Evolutionary conservation across 2,888 invertebrate genomes (phyloP).

Genomic region (Endomychus coccineus): DNA sequence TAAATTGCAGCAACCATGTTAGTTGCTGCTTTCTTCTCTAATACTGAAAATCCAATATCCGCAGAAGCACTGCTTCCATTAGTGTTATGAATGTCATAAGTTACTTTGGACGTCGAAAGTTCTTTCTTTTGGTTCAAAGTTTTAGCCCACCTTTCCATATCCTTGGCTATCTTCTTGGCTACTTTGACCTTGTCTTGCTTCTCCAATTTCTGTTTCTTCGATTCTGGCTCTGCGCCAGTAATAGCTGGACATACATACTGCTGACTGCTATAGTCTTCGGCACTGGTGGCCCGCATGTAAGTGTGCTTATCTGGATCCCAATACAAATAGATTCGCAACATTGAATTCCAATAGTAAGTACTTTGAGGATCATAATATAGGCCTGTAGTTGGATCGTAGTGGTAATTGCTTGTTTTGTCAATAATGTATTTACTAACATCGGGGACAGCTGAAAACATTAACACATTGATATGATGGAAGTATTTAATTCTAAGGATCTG

Average conservation of each 20-base stretch:
- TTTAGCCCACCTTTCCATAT: constrained; percentile 94
- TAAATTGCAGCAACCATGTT: constrained; percentile 17
- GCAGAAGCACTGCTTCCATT: constrained; percentile 63
- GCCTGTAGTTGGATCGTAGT: constrained; percentile 87
- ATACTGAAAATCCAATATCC: constrained; percentile 87
- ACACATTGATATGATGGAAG: constrained; percentile 3
- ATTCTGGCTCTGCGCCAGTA: constrained; percentile 39
- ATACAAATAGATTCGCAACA: constrained; percentile 85
- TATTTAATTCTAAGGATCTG: neutral
- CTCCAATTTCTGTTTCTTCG: constrained; percentile 63
- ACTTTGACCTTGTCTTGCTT: constrained; percentile 94
- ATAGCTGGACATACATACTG: constrained; percentile 7
- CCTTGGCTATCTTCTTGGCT: constrained; percentile 95
- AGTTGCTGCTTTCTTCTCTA: constrained; percentile 61
- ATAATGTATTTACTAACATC: constrained; percentile 89
- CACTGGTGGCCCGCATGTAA: constrained; percentile 49
- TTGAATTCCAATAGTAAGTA: constrained; percentile 93
- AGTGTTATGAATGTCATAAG: constrained; percentile 15
- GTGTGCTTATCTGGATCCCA: constrained; percentile 77
- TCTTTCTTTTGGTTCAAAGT: constrained; percentile 95
- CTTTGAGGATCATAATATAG: constrained; percentile 95
- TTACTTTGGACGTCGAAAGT: constrained; percentile 37
- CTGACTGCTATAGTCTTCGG: constrained; percentile 28
- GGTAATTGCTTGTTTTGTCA: constrained; percentile 92
- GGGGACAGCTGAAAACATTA: constrained; percentile 54